Percentiles rank a stretch among this genome's conserved stretches.
These are phyloP conservation scores for Tetropium fuscum DNA, from an alignment of 2,888 invertebrate genomes.

Conservation along the genomic window DNA sequence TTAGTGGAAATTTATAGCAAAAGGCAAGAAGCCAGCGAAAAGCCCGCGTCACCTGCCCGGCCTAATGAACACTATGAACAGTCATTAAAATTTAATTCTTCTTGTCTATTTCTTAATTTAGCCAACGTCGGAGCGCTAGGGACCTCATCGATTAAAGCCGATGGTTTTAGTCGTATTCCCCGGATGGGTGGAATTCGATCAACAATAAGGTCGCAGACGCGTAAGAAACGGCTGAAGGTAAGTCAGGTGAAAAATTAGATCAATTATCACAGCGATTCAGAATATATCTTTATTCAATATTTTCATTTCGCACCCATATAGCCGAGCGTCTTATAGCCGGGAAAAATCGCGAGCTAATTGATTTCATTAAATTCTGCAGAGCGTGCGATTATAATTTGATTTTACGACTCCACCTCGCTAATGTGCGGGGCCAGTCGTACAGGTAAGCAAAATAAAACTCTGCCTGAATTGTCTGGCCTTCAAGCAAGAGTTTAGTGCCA, in stretches of 20 bases:
- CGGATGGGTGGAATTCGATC: constrained; percentile 9
- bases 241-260: constrained; percentile 50
- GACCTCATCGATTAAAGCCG: too few relatives aligned
- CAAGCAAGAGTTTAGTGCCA: too few relatives aligned
- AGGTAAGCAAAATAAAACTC: constrained; percentile 4
- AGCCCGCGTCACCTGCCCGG: too few relatives aligned
- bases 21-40: too few relatives aligned
- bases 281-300: constrained; percentile 33
- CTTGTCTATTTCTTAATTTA: too few relatives aligned
- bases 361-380: constrained; percentile 35
- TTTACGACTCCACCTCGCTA: constrained; percentile 1
- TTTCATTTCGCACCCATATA: constrained; percentile 24
- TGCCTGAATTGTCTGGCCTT: too few relatives aligned
- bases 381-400: constrained; percentile 45
- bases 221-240: constrained; percentile 42
- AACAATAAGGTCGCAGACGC: constrained; percentile 42
- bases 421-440: not conserved
- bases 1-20: too few relatives aligned
- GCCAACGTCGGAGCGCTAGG: too few relatives aligned
- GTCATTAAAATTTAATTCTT: too few relatives aligned
- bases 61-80: too few relatives aligned
- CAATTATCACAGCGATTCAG: constrained; percentile 43
- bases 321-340: constrained; percentile 1
- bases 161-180: too few relatives aligned
- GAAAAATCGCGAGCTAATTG: constrained; percentile 41